Conservation (phyloP, 2,797 vertebrate species). For the Rhabdomys pumilio region DNA sequence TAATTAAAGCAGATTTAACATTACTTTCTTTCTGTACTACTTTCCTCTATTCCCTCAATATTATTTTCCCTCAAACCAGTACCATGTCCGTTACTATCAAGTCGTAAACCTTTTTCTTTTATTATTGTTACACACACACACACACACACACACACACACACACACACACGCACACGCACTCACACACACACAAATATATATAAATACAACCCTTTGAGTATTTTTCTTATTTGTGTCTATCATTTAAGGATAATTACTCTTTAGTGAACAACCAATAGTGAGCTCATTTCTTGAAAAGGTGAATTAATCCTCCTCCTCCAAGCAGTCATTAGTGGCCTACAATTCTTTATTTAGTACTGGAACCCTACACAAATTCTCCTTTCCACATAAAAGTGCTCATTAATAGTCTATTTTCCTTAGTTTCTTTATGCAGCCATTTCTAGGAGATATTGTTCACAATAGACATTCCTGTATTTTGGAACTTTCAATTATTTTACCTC, state of each 20-base stretch:
- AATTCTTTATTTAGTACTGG: background rate
- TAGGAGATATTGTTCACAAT: background rate
- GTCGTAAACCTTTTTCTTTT: background rate
- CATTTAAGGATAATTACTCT: background rate
- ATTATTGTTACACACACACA: background rate
- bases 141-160: background rate
- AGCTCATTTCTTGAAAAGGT: background rate
- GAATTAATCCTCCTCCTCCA: background rate
- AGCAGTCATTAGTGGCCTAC: background rate
- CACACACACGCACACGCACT: background rate
- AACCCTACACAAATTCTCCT: too few relatives aligned
- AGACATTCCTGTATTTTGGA: background rate
- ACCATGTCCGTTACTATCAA: background rate
- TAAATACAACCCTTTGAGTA: background rate
- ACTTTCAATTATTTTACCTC: background rate
- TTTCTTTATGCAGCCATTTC: background rate
- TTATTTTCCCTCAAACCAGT: background rate
- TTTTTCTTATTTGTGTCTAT: background rate
- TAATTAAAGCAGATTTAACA: background rate
- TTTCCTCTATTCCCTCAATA: background rate
- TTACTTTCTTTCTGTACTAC: background rate
- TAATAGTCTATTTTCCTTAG: background rate
- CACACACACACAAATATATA: background rate
- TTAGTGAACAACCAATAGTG: background rate
- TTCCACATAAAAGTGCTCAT: background rate